Percentiles rank a stretch among this genome's conserved stretches.
Conservation (phyloP, 2,888 invertebrate genomes). For the Tenthredo livida region DNA sequence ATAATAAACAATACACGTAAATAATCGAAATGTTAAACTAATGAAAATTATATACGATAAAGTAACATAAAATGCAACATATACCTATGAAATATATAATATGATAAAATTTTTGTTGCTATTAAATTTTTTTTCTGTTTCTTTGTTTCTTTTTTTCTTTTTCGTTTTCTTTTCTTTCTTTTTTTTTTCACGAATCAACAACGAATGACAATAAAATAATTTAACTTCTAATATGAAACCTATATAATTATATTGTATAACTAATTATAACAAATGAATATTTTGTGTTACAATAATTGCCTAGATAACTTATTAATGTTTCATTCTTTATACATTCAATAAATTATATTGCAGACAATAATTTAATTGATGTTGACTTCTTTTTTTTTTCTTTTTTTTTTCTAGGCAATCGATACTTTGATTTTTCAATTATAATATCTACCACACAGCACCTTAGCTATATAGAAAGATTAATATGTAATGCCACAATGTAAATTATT, state of each 20-base stretch:
- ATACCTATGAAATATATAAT: constrained; percentile 25
- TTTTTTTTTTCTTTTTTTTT: neutral
- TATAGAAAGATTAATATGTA: constrained; percentile 17
- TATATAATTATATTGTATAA: constrained; percentile 7
- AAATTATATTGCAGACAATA: neutral
- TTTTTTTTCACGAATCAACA: constrained; percentile 21
- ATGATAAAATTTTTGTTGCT: constrained; percentile 27
- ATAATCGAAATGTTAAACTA: constrained; percentile 29
- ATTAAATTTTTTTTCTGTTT: neutral
- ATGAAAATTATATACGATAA: constrained; percentile 37
- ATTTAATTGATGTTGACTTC: neutral
- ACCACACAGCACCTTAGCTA: constrained; percentile 34
- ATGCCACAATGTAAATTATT: constrained; percentile 8
- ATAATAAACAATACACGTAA: constrained; percentile 39
- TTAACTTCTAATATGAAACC: constrained; percentile 38
- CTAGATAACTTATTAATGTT: neutral
- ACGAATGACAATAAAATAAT: constrained; percentile 48
- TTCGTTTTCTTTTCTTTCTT: neutral
- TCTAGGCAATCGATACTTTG: constrained; percentile 26
- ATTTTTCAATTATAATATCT: constrained; percentile 33
- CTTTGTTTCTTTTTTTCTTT: neutral
- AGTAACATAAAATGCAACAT: constrained; percentile 44
- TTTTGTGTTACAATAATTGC: constrained; percentile 2
- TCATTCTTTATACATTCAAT: neutral
- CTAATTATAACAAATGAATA: constrained; percentile 47